Base-by-base conservation (phyloP, 1,140 invertebrate species). In the Drosophila quadrilineata region DNA sequence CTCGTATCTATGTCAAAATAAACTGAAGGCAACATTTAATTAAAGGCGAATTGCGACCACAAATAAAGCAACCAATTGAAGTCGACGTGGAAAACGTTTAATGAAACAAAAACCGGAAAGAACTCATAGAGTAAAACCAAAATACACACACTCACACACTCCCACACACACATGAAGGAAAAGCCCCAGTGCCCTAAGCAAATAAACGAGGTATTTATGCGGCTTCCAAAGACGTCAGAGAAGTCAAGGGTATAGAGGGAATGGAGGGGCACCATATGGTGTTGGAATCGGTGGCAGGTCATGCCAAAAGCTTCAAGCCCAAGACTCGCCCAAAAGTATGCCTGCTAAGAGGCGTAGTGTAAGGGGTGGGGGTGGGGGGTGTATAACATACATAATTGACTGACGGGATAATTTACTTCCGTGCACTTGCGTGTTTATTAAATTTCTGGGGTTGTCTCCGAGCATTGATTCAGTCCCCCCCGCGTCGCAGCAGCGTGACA, bases 341-440 rank as follows among this genome's bases (percentile, higher is more conserved):
- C 46, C 9, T 36, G 16, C 22, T 24, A 38, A 35, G 4, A 8
- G 12, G 12, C 6, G 48, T 21, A 45, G 33, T 29, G 46, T 6
- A 17, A 50, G 45, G 9, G 33, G 10, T 14, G 45, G 56, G 28
- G 22, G 8, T 24, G 5, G 21, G 48, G 48, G 40, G 49, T n/a
- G n/a, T n/a, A 41, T 38, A 36, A 70, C 76, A 72, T 72, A 80
- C 70, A 85, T 84, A 75, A 84, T 85, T 71, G 79, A 86, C 79
- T 85, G 79, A 65, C 80, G 70, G 79, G 62, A 85, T 72, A 85
- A 85, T 85, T 85, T 71, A 85, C 79, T 85, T 85, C 79, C 79
- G 67, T 85, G 71, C 80, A 85, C 74, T 85, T 85, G 79, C 79
- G 79, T 85, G 79, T 85, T 85, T 85, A 85, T 85, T 85, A 85